phyloP scores from a whole-genome alignment of 2,888 invertebrate genomes.

The Chrysopilus asiliformis region DNA sequence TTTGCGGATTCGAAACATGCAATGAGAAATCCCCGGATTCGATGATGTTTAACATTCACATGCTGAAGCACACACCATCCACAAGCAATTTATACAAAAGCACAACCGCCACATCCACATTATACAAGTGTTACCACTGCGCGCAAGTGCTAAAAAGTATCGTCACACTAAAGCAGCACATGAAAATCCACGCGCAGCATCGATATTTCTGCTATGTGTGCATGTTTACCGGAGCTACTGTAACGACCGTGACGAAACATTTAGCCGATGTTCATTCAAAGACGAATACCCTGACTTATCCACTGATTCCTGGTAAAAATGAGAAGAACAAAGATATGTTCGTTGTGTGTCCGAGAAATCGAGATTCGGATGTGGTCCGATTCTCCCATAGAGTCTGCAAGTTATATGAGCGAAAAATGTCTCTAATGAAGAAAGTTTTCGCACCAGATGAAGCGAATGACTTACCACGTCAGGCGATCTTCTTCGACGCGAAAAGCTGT shows the following conservation, averaged over 20 bases:
- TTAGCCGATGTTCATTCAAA: slow-evolving; percentile 41
- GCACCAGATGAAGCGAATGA: slow-evolving; percentile 48
- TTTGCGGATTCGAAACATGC: slow-evolving; percentile 39
- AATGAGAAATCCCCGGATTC: slow-evolving; percentile 27
- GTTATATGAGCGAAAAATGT: slow-evolving; percentile 20
- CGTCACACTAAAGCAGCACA: slow-evolving; percentile 41
- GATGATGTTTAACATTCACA: slow-evolving; percentile 32
- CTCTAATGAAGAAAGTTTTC: slow-evolving; percentile 28
- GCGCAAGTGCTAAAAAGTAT: slow-evolving; percentile 35
- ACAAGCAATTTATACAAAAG: neutral
- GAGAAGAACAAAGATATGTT: slow-evolving; percentile 38
- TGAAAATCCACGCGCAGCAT: slow-evolving; percentile 44
- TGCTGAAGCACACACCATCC: slow-evolving; percentile 17
- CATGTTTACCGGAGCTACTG: slow-evolving; percentile 27
- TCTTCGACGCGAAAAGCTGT: slow-evolving; percentile 47
- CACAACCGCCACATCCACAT: slow-evolving; percentile 21
- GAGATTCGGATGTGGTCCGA: slow-evolving; percentile 17
- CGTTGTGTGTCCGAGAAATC: slow-evolving; percentile 34
- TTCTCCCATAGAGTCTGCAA: slow-evolving; percentile 22
- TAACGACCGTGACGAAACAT: slow-evolving; percentile 34
- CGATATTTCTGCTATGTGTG: slow-evolving; percentile 48
- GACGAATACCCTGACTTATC: slow-evolving; percentile 31
- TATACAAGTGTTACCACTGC: slow-evolving; percentile 39
- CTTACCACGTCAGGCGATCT: slow-evolving; percentile 51
- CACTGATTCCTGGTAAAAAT: slow-evolving; percentile 37